Evolutionary conservation across 2,113 vertebrate genomes (phyloP).

Genomic region (Rhynchomys soricoides): DNA sequence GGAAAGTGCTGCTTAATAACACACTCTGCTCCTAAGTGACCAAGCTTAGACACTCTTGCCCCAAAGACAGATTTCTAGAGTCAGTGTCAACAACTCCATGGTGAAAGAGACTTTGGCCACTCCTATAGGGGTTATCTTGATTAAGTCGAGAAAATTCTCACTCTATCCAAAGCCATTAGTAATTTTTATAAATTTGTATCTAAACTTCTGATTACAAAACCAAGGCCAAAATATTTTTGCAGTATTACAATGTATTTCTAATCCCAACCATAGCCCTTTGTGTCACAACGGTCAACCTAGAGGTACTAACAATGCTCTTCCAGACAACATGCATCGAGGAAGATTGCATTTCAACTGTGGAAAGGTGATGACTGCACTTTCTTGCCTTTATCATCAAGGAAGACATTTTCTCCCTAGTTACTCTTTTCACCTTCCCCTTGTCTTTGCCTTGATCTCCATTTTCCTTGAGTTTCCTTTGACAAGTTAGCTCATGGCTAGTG

Average conservation of each 20-base stretch:
- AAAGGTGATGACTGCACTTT: not conserved
- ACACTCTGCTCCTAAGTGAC: not conserved
- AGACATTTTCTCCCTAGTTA: not conserved
- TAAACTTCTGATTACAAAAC: not conserved
- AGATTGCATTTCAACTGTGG: not conserved
- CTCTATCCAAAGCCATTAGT: not conserved
- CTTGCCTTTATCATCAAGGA: slow-evolving; percentile 21
- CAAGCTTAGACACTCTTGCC: not conserved
- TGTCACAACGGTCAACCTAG: not conserved
- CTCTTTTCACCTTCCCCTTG: slow-evolving; percentile 91
- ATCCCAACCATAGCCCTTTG: not conserved
- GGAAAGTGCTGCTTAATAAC: not conserved
- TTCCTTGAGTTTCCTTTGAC: slow-evolving; percentile 92
- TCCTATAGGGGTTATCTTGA: no score
- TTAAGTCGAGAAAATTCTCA: not conserved
- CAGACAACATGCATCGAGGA: not conserved
- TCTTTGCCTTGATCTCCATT: slow-evolving; percentile 92
- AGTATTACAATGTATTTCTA: not conserved
- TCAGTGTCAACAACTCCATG: not conserved
- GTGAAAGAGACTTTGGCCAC: not conserved
- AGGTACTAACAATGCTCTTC: not conserved
- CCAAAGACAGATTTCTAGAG: not conserved
- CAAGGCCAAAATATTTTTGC: not conserved
- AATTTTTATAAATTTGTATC: not conserved
- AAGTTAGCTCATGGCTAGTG: slow-evolving; percentile 88